Conservation (phyloP, 2,797 vertebrate genomes). For the Cyclura pinguis region DNA sequence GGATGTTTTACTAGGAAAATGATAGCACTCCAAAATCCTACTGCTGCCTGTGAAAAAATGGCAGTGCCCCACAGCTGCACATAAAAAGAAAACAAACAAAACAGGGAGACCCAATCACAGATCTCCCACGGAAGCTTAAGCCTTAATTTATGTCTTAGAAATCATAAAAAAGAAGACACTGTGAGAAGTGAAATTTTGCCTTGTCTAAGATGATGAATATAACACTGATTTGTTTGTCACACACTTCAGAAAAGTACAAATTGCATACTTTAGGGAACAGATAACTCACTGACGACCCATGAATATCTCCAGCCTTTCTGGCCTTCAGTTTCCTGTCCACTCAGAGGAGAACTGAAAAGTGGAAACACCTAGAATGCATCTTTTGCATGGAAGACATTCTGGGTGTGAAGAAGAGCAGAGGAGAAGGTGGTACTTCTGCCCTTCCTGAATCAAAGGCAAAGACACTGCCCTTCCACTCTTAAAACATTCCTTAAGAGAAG, state of each 20-base stretch:
- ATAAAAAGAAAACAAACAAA: neutral
- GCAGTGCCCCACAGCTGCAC: neutral
- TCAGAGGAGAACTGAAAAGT: neutral
- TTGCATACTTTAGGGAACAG: neutral
- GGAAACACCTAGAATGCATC: neutral
- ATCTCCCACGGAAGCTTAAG: neutral
- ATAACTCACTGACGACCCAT: neutral
- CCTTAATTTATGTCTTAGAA: neutral
- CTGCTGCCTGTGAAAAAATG: neutral
- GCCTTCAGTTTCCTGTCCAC: too few species aligned
- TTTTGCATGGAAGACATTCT: neutral
- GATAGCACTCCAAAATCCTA: neutral
- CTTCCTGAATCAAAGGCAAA: neutral
- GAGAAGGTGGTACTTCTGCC: too few species aligned
- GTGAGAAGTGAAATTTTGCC: neutral
- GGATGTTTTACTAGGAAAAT: too few species aligned
- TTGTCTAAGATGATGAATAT: neutral
- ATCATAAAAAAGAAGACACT: neutral
- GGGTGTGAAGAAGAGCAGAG: too few species aligned
- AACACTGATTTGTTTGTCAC: neutral
- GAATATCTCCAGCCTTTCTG: neutral
- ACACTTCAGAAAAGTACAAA: neutral
- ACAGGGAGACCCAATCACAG: neutral
- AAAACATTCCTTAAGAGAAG: too few species aligned
- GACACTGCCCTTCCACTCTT: neutral